Percentiles rank a stretch among this genome's conserved stretches.
These are phyloP conservation scores for Tethya wilhelma DNA, from an alignment of 37 sponge, comb jelly and placozoan species.

Conservation along the genomic window DNA sequence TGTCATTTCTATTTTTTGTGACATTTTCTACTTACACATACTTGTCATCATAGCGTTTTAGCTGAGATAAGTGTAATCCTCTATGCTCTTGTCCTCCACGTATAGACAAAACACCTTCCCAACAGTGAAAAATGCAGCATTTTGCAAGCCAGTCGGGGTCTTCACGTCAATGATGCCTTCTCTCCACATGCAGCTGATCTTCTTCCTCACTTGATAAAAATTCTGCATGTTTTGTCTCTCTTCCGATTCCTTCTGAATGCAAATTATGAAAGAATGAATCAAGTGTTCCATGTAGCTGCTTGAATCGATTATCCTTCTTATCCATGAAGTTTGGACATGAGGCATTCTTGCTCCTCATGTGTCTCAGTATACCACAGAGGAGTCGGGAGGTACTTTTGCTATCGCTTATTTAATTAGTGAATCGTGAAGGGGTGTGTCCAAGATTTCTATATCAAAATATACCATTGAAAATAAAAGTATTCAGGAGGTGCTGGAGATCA, in stretches of 20 bases:
- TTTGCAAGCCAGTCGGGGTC: conserved; percentile 4
- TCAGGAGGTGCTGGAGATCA: too few relatives aligned
- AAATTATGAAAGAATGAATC: background rate
- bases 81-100: too few relatives aligned
- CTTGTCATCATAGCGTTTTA: background rate
- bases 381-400: too few relatives aligned
- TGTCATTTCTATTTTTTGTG: background rate
- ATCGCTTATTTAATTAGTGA: too few relatives aligned
- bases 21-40: conserved; percentile 3
- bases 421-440: too few relatives aligned
- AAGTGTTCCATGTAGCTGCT: conserved; percentile 12
- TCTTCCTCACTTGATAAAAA: conserved; percentile 20
- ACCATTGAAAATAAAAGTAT: too few relatives aligned
- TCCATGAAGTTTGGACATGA: conserved; percentile 35
- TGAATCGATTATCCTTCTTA: conserved; percentile 17
- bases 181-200: too few relatives aligned
- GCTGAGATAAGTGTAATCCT: conserved; percentile 9
- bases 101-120: conserved; percentile 26
- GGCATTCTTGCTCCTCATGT: background rate
- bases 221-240: background rate
- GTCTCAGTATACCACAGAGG: conserved; percentile 9
- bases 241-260: conserved; percentile 6
- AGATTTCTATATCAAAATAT: too few relatives aligned
- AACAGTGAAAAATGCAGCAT: conserved; percentile 9
- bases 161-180: conserved; percentile 1